Evolutionary conservation across 2,113 vertebrate genomes (phyloP), one percentile per base, ranked within the genome.

Genomic region (Gopherus flavomarginatus): DNA sequence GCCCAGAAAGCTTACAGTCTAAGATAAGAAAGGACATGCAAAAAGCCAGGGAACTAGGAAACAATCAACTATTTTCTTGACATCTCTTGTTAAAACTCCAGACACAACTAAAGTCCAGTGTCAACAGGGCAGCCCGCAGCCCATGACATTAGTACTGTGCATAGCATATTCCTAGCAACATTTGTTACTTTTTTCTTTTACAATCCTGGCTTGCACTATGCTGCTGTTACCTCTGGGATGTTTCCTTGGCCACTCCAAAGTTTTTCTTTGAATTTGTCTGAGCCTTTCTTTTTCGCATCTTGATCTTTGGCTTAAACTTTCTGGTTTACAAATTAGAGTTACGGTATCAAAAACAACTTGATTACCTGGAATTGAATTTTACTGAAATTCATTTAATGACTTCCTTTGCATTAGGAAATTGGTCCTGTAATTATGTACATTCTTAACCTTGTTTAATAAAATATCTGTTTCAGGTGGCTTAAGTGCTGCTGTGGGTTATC

Each of bases 401-500:
- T n/a, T 56, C 6, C 56, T 80, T 38, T 8, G 1, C 13, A 3
- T 1, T 2, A 49, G 16, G 35, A 42, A 26, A 62, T 42, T 0
- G 0, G 3, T 17, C 35, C 81, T 21, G 83, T 13, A 0, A 1
- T 38, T 27, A 14, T 0, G 1, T 5, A 50, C 0, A 8, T 87
- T 88, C 75, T 75, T 96, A 94, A 97, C 89, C 22, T 1, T 50
- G 57, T 83, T 54, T 59, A 27, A 57, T 9, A 26, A 8, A 3
- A 42, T 89, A 38, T 97, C 84, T 96, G 62, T 98, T 98, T 47
- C 97, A 99, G 99, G 99, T 31, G 96, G 98, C 44, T 98, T 98
- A 69, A 99, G 99, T 35, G 98, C 98, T 87, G 98, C 98, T 3
- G 98, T 99, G 89, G 99, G 99, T 53, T 99, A 99, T 92, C 99